These are phyloP conservation scores for Lycocerus yunnanus DNA, from an alignment of 2,888 invertebrate species.

Conservation along the genomic window DNA sequence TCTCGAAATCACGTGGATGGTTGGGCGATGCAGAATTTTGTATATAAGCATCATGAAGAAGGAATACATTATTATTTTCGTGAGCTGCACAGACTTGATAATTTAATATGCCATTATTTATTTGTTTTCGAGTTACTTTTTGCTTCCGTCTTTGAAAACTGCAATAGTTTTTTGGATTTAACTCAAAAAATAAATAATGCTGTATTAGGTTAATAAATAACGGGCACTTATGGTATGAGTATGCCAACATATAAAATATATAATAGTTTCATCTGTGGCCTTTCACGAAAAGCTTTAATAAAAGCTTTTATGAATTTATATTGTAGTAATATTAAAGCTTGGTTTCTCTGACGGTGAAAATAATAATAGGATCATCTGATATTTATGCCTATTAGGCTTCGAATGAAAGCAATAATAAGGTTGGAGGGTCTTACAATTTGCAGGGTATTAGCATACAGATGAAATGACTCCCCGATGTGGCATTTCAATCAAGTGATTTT, in stretches of 20 bases:
- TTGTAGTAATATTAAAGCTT: slow-evolving; percentile 6
- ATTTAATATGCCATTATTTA: no score
- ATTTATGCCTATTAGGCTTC: slow-evolving; percentile 33
- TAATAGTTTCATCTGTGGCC: background rate
- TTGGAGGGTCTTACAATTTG: slow-evolving; percentile 34
- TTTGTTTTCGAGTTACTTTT: no score
- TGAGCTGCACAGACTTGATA: no score
- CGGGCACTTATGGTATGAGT: background rate
- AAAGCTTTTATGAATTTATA: background rate
- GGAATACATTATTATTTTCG: no score
- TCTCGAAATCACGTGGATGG: no score
- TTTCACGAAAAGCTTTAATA: background rate
- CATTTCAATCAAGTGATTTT: slow-evolving; percentile 29
- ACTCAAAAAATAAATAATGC: background rate
- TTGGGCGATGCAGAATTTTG: no score
- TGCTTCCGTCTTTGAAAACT: background rate
- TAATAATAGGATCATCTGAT: slow-evolving; percentile 31
- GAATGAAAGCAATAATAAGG: slow-evolving; percentile 36
- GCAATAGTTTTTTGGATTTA: background rate
- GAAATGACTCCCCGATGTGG: slow-evolving; percentile 33
- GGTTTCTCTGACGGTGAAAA: slow-evolving; percentile 19
- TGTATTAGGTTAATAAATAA: background rate
- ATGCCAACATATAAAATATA: background rate
- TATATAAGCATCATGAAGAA: no score
- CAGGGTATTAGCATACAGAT: slow-evolving; percentile 38